Evolutionary conservation across 1,140 invertebrate genomes (phyloP).

Genomic region (Neotoxoptera formosana): DNA sequence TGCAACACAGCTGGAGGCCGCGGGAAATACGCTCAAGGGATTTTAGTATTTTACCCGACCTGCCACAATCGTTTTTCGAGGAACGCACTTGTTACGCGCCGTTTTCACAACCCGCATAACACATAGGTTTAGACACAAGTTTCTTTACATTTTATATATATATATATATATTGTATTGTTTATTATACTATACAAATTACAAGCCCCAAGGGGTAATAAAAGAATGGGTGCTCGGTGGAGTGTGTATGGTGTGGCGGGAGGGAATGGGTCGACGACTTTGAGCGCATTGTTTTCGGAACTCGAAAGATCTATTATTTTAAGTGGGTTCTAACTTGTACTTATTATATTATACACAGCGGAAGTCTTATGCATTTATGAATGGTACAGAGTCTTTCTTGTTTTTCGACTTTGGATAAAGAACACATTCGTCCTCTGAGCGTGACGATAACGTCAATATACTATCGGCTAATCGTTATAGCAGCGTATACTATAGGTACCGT

Average conservation of each 20-base stretch:
- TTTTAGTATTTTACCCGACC: constrained; percentile 25
- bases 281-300: neutral
- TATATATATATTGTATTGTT: neutral
- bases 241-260: neutral
- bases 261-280: neutral
- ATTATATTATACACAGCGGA: neutral
- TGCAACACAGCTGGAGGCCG: neutral
- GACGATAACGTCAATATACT: neutral
- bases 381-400: neutral
- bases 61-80: constrained; percentile 3
- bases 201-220: neutral
- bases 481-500: neutral
- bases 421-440: neutral
- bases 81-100: neutral
- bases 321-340: neutral
- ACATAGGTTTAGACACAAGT: too few species aligned
- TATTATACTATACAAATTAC: neutral
- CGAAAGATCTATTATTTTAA: constrained; percentile 1
- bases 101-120: neutral
- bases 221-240: neutral
- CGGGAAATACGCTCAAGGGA: constrained; percentile 10
- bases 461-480: neutral
- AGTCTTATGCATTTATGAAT: neutral
- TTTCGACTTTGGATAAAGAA: neutral
- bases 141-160: neutral